These are phyloP conservation scores for Watsonalla binaria DNA, from an alignment of 2,888 invertebrate species.

Conservation along the genomic window DNA sequence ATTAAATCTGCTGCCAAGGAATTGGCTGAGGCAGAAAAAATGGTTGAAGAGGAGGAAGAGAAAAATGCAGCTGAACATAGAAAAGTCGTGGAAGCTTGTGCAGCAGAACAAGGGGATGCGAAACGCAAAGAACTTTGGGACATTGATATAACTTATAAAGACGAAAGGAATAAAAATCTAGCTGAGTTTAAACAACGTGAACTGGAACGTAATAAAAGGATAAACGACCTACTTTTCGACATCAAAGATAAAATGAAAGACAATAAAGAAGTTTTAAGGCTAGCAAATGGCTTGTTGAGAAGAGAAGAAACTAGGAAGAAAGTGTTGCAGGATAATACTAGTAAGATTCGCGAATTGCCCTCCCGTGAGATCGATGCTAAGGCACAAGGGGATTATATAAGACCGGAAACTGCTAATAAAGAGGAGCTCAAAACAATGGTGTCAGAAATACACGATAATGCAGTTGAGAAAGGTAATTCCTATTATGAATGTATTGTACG, in stretches of 20 bases:
- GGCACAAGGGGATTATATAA: slow-evolving; percentile 51
- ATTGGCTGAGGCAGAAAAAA: slow-evolving; percentile 8
- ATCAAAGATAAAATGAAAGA: slow-evolving; percentile 71
- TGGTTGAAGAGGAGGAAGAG: slow-evolving; percentile 5
- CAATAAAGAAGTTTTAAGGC: slow-evolving; percentile 59
- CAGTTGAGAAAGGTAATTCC: slow-evolving; percentile 16
- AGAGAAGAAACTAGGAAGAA: slow-evolving; percentile 49
- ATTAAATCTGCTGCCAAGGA: slow-evolving; percentile 13
- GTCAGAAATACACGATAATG: slow-evolving; percentile 11
- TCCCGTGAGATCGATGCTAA: slow-evolving; percentile 33
- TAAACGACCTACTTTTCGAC: slow-evolving; percentile 52
- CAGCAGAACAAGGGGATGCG: slow-evolving; percentile 16
- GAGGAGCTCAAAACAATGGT: slow-evolving; percentile 6
- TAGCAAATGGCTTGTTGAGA: slow-evolving; percentile 58
- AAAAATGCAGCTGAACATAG: slow-evolving; percentile 7
- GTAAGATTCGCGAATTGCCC: slow-evolving; percentile 26
- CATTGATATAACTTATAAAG: slow-evolving; percentile 33
- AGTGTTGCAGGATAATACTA: slow-evolving; percentile 16
- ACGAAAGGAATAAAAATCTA: slow-evolving; percentile 34
- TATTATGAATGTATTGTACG: background rate
- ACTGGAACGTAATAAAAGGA: slow-evolving; percentile 47
- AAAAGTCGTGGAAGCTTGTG: slow-evolving; percentile 2
- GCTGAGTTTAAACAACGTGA: slow-evolving; percentile 41
- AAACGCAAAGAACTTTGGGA: slow-evolving; percentile 52
- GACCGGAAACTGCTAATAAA: slow-evolving; percentile 8